Conservation (phyloP, 2,797 vertebrate genomes). For the Pangasius mekongensis region DNA sequence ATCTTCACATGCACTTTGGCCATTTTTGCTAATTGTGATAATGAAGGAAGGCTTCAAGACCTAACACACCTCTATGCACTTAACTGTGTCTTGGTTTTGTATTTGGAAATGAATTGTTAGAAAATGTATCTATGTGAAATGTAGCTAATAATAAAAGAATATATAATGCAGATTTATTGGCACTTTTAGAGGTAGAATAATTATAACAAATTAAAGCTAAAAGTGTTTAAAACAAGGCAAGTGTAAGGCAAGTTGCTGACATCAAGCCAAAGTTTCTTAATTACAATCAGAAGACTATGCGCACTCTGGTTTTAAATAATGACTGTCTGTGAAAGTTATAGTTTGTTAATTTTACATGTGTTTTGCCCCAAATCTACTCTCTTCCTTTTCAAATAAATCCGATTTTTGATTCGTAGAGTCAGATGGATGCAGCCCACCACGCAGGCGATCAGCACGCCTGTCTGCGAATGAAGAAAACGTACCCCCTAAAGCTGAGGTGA, state of each 20-base stretch:
- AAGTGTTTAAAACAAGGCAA: background rate
- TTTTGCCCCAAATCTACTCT: background rate
- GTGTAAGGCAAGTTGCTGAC: background rate
- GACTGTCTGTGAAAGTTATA: background rate
- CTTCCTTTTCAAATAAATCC: background rate
- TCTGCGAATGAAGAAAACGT: conserved; percentile 47
- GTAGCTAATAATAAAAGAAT: background rate
- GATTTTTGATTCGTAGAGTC: conserved; percentile 30
- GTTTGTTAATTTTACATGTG: background rate
- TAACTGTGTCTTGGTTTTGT: background rate
- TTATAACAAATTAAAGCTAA: background rate
- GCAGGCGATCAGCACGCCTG: conserved; percentile 57
- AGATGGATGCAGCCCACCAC: conserved; percentile 34
- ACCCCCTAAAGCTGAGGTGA: conserved; percentile 39
- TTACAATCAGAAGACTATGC: background rate
- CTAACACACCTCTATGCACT: background rate
- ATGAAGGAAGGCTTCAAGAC: background rate
- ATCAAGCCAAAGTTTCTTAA: background rate
- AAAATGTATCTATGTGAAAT: background rate
- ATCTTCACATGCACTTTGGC: background rate
- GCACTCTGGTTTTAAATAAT: background rate
- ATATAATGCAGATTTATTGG: background rate
- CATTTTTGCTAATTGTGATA: background rate
- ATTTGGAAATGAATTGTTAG: background rate
- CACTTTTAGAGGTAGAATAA: background rate